Conservation (phyloP, 2,113 vertebrate genomes). For the Stegostoma tigrinum region DNA sequence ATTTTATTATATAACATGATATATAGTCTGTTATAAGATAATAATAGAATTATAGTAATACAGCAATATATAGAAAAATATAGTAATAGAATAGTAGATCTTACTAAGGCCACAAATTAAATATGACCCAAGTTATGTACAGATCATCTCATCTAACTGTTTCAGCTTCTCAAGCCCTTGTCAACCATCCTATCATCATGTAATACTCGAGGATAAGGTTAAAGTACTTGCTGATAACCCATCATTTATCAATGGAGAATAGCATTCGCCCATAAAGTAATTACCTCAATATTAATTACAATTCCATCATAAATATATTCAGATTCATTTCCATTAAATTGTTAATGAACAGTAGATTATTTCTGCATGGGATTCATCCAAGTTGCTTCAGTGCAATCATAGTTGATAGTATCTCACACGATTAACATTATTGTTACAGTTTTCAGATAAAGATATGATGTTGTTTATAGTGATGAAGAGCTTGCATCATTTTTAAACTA, state of each 20-base stretch:
- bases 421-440: not conserved
- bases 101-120: not conserved
- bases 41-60: too few species aligned
- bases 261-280: not conserved
- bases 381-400: not conserved
- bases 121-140: not conserved
- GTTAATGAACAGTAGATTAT: not conserved
- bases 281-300: constrained; percentile 8
- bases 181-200: not conserved
- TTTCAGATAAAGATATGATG: not conserved
- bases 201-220: not conserved
- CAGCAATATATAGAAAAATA: too few species aligned
- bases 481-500: not conserved
- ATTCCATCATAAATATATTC: constrained; percentile 1
- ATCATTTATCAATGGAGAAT: not conserved
- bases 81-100: not conserved
- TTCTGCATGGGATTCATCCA: too few species aligned
- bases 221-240: not conserved
- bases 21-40: not conserved
- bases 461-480: not conserved
- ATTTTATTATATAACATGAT: not conserved
- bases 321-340: not conserved
- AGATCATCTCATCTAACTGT: not conserved
- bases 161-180: not conserved
- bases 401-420: not conserved